Evolutionary conservation across 2,113 vertebrate species (phyloP), one percentile per base, ranked within the genome.

Genomic region (Pimephales promelas): DNA sequence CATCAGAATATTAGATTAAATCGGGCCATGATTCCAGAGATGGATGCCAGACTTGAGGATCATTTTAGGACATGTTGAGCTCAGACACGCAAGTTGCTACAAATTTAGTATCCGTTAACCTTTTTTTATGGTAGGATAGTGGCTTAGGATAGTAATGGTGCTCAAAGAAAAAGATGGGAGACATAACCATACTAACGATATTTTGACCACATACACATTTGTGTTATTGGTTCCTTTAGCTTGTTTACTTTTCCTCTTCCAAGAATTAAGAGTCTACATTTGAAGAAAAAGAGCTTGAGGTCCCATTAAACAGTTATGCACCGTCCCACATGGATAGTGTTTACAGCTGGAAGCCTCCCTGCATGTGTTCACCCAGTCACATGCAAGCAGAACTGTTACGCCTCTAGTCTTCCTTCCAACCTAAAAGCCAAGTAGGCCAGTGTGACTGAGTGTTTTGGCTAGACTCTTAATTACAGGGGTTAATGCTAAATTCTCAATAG

Each of bases 241-340:
- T 11, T 49, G 77, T 64, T 47, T 87, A 87, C 87, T 89, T 90
- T 92, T 91, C 91, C 80, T 90, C 89, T 92, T 88, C 59, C 16
- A 89, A 79, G 77, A 88, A 89, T 20, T 54, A 85, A 56, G 54
- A 49, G 52, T 10, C 34, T 70, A 73, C 34, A 78, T 52, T 61
- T 73, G 77, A 59, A 43, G 52, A 56, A 86, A 81, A 81, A 61
- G 34, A 49, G 40, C 10, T 68, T 56, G 28, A 24, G 22, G 28
- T 66, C 73, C 20, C 56, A 22, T 52, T 31, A 66, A 56, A 57
- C 31, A 13, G 82, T 66, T 66, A 56, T 62, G 73, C n/a, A 52
- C 47, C 5, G 47, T 77, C 57, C 52, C 24, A 36, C 28, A 70
- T 36, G 34, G 34, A 74, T 45, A 24, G 59, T 80, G 40, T 54